A percentile compares a stretch with the other conserved stretches of the same genome.
These are phyloP conservation scores for Aix galericulata DNA, from an alignment of 2,113 vertebrate species.

Conservation along the genomic window DNA sequence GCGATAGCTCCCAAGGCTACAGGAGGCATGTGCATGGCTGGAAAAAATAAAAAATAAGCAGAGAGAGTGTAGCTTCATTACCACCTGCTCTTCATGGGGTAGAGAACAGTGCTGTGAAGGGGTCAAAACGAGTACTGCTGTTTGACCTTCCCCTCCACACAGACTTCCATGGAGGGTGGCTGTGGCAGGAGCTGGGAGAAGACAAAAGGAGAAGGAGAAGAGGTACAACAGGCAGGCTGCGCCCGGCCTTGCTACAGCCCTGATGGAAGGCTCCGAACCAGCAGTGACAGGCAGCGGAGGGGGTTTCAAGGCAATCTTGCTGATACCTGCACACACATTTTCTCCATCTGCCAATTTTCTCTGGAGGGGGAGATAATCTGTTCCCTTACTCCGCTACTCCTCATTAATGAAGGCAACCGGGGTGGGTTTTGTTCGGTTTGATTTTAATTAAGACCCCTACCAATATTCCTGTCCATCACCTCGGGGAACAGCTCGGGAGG, in stretches of 20 bases:
- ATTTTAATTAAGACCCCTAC: conserved; percentile 58
- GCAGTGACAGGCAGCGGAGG: neutral
- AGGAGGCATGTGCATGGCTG: rapidly evolving
- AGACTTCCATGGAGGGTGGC: neutral
- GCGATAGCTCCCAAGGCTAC: neutral
- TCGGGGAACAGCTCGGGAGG: conserved; percentile 30
- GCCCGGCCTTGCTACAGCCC: neutral
- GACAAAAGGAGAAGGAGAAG: neutral
- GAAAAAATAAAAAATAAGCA: neutral
- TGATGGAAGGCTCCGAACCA: neutral
- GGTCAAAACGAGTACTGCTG: neutral
- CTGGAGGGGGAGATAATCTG: conserved; percentile 21
- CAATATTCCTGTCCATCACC: conserved; percentile 19
- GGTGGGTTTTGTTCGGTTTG: neutral
- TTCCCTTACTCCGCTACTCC: neutral
- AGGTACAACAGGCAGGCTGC: neutral
- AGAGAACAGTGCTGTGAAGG: neutral
- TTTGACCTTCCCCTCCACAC: neutral
- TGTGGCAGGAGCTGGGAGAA: neutral
- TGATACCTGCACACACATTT: conserved; percentile 31
- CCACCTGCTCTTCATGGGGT: neutral
- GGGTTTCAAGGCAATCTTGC: conserved; percentile 11
- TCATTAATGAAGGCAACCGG: conserved; percentile 8
- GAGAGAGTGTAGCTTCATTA: neutral
- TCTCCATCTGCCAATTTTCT: conserved; percentile 41